Evolutionary conservation across 1,140 invertebrate species (phyloP).

Genomic region (Neomicropteryx cornuta): DNA sequence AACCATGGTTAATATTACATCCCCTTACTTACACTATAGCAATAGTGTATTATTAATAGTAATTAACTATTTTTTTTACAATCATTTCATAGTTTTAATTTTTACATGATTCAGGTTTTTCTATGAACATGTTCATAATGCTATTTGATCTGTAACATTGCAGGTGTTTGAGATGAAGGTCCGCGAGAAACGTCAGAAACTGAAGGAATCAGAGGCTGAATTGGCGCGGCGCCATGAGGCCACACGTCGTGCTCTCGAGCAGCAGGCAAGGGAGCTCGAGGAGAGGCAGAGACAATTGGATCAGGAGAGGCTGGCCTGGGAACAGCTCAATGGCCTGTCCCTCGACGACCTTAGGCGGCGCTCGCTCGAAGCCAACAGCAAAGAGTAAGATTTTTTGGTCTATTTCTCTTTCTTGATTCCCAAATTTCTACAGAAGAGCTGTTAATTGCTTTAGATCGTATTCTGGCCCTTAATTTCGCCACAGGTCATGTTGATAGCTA

Average conservation of each 20-base stretch:
- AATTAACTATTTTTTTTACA: too few relatives aligned
- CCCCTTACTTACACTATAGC: too few relatives aligned
- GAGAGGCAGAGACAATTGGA: conserved; percentile 80
- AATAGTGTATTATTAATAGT: too few relatives aligned
- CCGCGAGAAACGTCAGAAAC: conserved; percentile 84
- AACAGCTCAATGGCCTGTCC: conserved; percentile 77
- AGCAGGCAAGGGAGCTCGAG: conserved; percentile 82
- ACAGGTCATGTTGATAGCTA: too few relatives aligned
- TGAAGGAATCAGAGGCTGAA: conserved; percentile 87
- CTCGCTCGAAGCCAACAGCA: conserved; percentile 76
- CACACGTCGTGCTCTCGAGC: conserved; percentile 58
- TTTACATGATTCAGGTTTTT: too few relatives aligned
- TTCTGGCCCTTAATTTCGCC: too few relatives aligned
- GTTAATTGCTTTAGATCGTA: too few relatives aligned
- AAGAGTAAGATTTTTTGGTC: conserved; percentile 59
- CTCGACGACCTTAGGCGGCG: conserved; percentile 75
- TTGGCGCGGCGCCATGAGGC: conserved; percentile 51
- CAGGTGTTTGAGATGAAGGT: conserved; percentile 70
- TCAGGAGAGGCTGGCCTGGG: conserved; percentile 80
- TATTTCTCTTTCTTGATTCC: conserved; percentile 9
- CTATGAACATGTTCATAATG: too few relatives aligned
- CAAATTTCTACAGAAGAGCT: too few relatives aligned
- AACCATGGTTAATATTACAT: too few relatives aligned
- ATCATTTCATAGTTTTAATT: too few relatives aligned
- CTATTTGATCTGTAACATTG: too few relatives aligned